Evolutionary conservation across 2,113 vertebrate genomes (phyloP).

Genomic region (Pomatostomus ruficeps): DNA sequence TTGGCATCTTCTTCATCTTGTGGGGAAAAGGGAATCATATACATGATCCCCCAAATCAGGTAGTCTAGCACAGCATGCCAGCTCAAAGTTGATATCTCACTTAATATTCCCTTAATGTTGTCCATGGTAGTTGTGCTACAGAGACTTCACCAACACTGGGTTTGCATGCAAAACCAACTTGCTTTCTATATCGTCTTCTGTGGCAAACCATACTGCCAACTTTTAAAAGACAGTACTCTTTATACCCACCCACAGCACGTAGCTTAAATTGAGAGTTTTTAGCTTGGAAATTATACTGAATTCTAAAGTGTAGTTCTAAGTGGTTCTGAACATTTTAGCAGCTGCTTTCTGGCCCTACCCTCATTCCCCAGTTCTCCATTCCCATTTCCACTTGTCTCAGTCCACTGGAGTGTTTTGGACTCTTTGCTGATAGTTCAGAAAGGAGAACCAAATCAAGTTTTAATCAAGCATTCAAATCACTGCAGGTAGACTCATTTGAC

Average conservation of each 20-base stretch:
- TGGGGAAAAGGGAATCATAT: not conserved
- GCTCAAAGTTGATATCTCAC: not conserved
- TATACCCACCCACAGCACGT: not conserved
- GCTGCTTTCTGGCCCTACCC: not conserved
- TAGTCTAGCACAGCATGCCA: not conserved
- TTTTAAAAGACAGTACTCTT: not conserved
- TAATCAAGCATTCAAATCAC: conserved; percentile 18
- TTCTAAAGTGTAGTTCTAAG: not conserved
- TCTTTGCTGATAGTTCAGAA: not conserved
- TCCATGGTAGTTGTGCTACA: not conserved
- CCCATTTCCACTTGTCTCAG: not conserved
- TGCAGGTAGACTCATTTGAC: not conserved
- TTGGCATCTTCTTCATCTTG: not conserved
- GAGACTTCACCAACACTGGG: not conserved
- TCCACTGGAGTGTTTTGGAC: not conserved
- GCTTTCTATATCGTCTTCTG: not conserved
- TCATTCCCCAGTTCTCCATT: not conserved
- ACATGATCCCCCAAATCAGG: not conserved
- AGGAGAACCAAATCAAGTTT: not conserved
- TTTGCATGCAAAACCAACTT: not conserved
- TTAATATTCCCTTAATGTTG: not conserved
- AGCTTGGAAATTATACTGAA: not conserved
- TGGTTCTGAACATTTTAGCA: not conserved
- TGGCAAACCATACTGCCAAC: not conserved
- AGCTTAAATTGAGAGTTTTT: not conserved